phyloP scores from a whole-genome alignment of 1,140 invertebrate species.

The Nixonia krombeini region DNA sequence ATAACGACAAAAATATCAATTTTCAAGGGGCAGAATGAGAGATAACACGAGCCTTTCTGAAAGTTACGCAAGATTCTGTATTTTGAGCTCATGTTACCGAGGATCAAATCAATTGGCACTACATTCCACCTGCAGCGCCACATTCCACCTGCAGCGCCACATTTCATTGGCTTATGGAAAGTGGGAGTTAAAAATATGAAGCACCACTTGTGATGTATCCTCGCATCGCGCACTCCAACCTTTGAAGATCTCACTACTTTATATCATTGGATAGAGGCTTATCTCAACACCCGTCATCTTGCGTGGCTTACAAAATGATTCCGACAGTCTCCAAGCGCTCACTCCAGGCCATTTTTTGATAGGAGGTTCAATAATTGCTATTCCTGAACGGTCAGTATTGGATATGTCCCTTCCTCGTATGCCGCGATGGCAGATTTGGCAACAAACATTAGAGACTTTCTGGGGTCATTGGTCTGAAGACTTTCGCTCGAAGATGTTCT shows the following conservation, averaged over 20 bases:
- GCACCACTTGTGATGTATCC: constrained; percentile 32
- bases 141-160: too few species aligned
- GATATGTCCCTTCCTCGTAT: background rate
- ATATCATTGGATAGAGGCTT: background rate
- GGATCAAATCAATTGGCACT: too few species aligned
- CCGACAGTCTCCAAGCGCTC: too few species aligned
- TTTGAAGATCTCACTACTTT: constrained; percentile 15
- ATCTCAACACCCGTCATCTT: background rate
- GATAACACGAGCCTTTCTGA: too few species aligned
- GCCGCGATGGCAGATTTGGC: background rate
- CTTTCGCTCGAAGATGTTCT: too few species aligned
- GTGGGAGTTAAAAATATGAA: constrained; percentile 41
- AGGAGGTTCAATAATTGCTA: constrained; percentile 5
- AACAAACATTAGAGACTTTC: constrained; percentile 4
- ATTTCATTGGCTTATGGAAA: too few species aligned
- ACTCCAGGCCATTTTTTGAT: constrained; percentile 18
- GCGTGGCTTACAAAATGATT: background rate
- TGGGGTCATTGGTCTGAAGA: constrained; percentile 12
- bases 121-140: too few species aligned
- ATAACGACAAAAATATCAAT: too few species aligned
- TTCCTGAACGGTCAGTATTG: constrained; percentile 19
- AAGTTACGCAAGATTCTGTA: too few species aligned
- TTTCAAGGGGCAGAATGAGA: too few species aligned
- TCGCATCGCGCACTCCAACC: constrained; percentile 6
- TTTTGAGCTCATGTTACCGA: too few species aligned